These are phyloP conservation scores for Anguilla obscura DNA, from an alignment of 2,797 vertebrate species.

Conservation along the genomic window DNA sequence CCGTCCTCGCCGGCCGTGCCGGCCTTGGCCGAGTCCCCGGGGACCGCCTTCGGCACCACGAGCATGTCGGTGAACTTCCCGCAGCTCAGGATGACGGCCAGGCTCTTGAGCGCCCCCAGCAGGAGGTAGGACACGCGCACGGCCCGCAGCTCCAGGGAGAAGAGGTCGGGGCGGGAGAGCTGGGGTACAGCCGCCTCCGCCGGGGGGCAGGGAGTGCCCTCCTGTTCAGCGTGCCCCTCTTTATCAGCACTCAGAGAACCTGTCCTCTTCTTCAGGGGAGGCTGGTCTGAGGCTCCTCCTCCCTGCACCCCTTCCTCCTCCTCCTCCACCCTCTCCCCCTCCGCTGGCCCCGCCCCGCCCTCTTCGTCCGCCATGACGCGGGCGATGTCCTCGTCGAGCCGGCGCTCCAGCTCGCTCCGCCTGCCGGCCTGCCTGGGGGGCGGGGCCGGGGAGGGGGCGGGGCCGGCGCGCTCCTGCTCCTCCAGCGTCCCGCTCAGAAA, in stretches of 20 bases:
- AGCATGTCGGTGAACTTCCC: constrained; percentile 75
- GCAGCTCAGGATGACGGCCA: constrained; percentile 73
- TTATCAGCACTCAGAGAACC: constrained; percentile 50
- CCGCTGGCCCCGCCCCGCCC: constrained; percentile 36
- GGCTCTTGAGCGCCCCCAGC: constrained; percentile 74
- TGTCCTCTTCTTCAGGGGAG: constrained; percentile 32
- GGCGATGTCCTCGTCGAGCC: constrained; percentile 61
- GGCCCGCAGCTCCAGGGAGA: constrained; percentile 71
- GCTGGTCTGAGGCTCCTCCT: too few relatives aligned
- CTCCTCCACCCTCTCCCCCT: constrained; percentile 35
- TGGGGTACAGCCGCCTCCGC: constrained; percentile 42
- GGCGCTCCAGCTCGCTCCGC: constrained; percentile 56
- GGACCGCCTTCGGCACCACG: constrained; percentile 57
- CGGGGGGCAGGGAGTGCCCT: constrained; percentile 37
- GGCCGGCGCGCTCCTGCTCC: constrained; percentile 62
- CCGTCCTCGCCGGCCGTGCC: constrained; percentile 62
- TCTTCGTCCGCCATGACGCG: constrained; percentile 54
- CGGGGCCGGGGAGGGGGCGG: constrained; percentile 45
- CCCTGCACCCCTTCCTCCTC: too few relatives aligned
- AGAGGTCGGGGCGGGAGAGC: constrained; percentile 53
- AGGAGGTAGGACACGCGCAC: constrained; percentile 76
- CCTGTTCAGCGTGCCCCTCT: constrained; percentile 53
- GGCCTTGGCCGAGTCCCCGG: constrained; percentile 44
- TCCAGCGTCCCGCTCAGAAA: constrained; percentile 76
- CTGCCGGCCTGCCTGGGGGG: constrained; percentile 55